A percentile compares a stretch with the other conserved stretches of the same genome.
phyloP scores from a whole-genome alignment of 2,888 invertebrate species.

The Drosophila melanosoma region DNA sequence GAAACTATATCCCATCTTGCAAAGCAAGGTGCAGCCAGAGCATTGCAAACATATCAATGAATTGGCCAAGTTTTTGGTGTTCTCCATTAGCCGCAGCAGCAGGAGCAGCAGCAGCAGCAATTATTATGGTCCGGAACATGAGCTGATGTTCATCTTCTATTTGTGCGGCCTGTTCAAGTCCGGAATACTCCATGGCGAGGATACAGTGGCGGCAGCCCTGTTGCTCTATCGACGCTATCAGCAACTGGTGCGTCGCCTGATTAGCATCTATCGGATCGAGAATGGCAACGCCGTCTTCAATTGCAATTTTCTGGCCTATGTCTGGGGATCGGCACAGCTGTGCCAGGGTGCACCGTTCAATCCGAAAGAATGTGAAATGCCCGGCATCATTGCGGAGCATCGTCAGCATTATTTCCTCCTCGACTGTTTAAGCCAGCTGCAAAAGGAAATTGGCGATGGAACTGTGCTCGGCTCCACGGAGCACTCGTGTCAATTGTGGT shows the following conservation, averaged over 20 bases:
- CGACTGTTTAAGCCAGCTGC: constrained; percentile 95
- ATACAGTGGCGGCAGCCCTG: constrained; percentile 91
- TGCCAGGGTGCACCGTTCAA: constrained; percentile 92
- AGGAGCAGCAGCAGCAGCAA: constrained; percentile 98
- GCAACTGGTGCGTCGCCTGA: constrained; percentile 92
- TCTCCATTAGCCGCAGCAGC: constrained; percentile 97
- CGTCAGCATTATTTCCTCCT: constrained; percentile 95
- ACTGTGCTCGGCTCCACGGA: constrained; percentile 90
- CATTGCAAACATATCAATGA: constrained; percentile 89
- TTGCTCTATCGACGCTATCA: constrained; percentile 89
- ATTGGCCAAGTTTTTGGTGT: constrained; percentile 93
- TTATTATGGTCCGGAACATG: constrained; percentile 99
- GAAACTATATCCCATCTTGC: constrained; percentile 87
- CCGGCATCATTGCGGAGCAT: constrained; percentile 88
- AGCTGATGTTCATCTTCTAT: constrained; percentile 97
- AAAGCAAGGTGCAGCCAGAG: constrained; percentile 87
- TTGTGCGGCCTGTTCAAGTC: constrained; percentile 96
- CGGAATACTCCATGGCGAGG: constrained; percentile 89
- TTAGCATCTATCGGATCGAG: constrained; percentile 95
- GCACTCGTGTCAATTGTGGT: constrained; percentile 99
- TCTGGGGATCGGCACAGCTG: constrained; percentile 99
- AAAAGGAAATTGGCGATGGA: constrained; percentile 93
- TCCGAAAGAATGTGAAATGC: constrained; percentile 91
- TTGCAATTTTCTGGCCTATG: constrained; percentile 98
- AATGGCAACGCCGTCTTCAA: constrained; percentile 96